Conservation (phyloP, 2,113 vertebrate species). For the Rynchops niger region DNA sequence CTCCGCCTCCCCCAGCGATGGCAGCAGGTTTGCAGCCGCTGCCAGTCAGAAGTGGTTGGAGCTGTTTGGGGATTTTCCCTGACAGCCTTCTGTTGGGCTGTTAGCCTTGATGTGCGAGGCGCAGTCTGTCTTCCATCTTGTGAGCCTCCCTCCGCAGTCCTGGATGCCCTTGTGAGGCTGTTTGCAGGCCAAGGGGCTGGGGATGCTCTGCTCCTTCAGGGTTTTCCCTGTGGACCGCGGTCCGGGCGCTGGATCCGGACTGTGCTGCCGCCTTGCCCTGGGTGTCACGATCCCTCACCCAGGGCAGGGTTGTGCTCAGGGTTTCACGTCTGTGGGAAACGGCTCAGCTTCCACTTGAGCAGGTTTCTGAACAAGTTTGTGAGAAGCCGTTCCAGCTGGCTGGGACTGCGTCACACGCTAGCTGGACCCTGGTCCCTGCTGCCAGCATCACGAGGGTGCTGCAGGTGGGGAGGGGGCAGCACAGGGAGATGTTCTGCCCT, state of each 20-base stretch:
- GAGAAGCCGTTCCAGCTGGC: background rate
- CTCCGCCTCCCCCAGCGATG: background rate
- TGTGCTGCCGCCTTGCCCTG: background rate
- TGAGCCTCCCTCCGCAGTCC: background rate
- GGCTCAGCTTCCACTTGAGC: background rate
- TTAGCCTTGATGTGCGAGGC: background rate
- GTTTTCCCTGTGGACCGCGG: background rate
- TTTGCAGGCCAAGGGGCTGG: background rate
- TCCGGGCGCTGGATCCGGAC: background rate
- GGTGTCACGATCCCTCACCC: background rate
- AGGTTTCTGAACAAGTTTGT: background rate
- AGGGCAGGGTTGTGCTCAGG: background rate
- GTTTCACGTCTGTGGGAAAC: background rate
- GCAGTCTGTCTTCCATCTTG: constrained; percentile 26
- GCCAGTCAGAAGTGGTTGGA: constrained; percentile 11
- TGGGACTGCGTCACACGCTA: background rate
- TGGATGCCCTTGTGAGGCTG: background rate
- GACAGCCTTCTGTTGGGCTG: constrained; percentile 44
- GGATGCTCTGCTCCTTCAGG: background rate
- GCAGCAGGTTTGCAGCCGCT: constrained; percentile 21
- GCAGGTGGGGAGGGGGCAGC: background rate
- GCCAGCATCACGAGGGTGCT: background rate
- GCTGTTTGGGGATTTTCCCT: constrained; percentile 13
- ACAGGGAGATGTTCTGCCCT: background rate
- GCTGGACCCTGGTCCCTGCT: background rate